Base-by-base conservation (phyloP, 2,888 invertebrate species). In the Drosophila kambysellisi region DNA sequence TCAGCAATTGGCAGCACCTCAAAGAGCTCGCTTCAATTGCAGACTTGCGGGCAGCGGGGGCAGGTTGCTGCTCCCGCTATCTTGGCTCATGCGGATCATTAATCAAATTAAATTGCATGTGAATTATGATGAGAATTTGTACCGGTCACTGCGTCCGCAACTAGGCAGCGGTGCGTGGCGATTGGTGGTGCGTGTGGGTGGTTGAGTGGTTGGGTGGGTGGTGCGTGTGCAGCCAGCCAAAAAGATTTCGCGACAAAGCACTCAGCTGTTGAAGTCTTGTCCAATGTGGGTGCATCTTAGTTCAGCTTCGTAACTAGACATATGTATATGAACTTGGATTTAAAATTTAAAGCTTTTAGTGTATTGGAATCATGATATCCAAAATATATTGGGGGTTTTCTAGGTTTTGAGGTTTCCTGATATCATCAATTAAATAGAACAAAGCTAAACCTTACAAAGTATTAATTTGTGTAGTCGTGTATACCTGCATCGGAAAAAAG, bases 101-200 rank as follows among this genome's bases (percentile, higher is more conserved):
- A 88, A 88, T 83, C 83, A 88, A 82, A 87, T 83, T 82, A 88
- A 85, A 85, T 88, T 81, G 86, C 76, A 82, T 76, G 81, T 73
- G 72, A 82, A 82, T 81, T 77, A 76, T 77, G 64, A 69, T 32
- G 70, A 74, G 59, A 75, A 64, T 75, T 65, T 76, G 73, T 73
- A 73, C 63, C 75, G 82, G 77, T 77, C 83, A 61, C 37, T 70
- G 72, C 75, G 79, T 69, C 67, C 79, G 56, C 69, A 80, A 80
- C 75, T 70, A 71, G 76, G 70, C 74, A 79, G 33, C 69, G 63
- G 61, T 68, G 68, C 77, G 68, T 71, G 53, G 35, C 70, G 76
- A 68, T 73, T 25, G 50, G 32, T 12, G 51, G 32, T 56, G 20
- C 2, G 43, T 12, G 52, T 46, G 46, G 8, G 17, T 17, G 35